Conservation (phyloP, 2,888 invertebrate genomes). For the Heliconius charithonia region DNA sequence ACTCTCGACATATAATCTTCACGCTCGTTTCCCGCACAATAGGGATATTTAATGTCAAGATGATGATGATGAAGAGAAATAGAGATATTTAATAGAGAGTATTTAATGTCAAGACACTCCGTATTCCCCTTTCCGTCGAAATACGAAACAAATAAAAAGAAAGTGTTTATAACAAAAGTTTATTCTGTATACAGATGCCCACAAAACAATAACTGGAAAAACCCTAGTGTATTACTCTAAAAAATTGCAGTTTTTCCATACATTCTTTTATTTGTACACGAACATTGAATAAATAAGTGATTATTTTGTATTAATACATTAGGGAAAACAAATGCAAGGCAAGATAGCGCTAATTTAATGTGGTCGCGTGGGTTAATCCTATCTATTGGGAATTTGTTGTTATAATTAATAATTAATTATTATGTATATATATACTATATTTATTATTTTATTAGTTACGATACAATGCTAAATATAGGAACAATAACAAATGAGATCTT, state of each 20-base stretch:
- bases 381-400: slow-evolving; percentile 36
- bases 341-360: slow-evolving; percentile 35
- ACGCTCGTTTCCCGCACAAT: too few species aligned
- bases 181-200: neutral
- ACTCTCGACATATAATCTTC: too few species aligned
- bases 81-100: too few species aligned
- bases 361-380: slow-evolving; percentile 37
- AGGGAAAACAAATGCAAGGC: slow-evolving; percentile 28
- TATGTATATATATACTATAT: neutral
- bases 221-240: slow-evolving; percentile 8
- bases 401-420: slow-evolving; percentile 34
- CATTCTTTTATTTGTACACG: slow-evolving; percentile 26
- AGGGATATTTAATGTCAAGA: neutral
- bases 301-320: slow-evolving; percentile 24
- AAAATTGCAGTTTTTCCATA: slow-evolving; percentile 24
- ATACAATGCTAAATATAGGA: neutral
- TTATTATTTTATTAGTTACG: slow-evolving; percentile 4
- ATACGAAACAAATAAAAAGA: neutral
- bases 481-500: neutral
- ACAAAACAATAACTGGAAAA: slow-evolving; percentile 9
- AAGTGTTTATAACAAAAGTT: neutral
- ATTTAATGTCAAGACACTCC: neutral
- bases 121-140: neutral
- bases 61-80: too few species aligned
- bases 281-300: slow-evolving; percentile 24